Conservation (phyloP, 2,113 vertebrate species). For the Potamarius usumacintae region DNA sequence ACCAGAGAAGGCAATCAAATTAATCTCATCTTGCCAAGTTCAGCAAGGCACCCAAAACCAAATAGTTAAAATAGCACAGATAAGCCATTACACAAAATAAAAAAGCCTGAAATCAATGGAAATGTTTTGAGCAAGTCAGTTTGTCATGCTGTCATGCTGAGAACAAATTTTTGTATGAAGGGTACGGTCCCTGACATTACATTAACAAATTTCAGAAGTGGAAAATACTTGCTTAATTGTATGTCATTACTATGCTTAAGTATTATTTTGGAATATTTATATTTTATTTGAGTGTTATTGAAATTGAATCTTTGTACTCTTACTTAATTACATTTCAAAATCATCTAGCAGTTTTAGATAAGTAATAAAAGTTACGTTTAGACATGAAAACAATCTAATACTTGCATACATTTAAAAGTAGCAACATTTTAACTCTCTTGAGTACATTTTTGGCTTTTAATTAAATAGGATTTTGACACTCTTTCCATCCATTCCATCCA, state of each 20-base stretch:
- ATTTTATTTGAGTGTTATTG: neutral
- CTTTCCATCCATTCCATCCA: no score
- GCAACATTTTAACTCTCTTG: no score
- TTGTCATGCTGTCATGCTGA: neutral
- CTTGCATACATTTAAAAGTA: neutral
- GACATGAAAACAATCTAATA: neutral
- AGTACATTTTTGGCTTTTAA: no score
- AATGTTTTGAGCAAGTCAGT: no score
- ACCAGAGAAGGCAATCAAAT: neutral
- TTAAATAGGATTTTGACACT: neutral
- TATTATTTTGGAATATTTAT: no score
- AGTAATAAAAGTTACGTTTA: neutral
- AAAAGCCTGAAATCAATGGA: neutral
- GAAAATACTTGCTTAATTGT: no score
- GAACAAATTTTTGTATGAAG: neutral
- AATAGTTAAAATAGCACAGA: no score
- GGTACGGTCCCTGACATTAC: no score
- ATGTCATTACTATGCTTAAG: no score
- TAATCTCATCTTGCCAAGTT: neutral
- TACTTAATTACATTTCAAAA: neutral
- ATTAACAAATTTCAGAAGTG: no score
- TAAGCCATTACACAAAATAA: neutral
- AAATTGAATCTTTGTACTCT: neutral
- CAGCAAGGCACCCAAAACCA: neutral
- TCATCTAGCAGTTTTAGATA: neutral